phyloP scores from a whole-genome alignment of 2,888 invertebrate genomes.

The Siphonodentalium dalli region DNA sequence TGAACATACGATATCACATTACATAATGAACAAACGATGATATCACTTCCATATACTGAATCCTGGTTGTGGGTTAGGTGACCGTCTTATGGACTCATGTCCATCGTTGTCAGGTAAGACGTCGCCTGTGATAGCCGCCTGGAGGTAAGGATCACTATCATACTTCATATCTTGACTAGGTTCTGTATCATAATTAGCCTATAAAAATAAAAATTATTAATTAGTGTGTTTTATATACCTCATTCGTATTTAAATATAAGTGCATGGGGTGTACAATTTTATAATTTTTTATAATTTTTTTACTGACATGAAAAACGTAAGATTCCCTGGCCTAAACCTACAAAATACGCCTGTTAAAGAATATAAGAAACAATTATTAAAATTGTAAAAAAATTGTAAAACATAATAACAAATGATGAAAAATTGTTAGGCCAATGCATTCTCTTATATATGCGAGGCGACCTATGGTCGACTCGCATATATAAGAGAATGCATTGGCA shows the following conservation, averaged over 20 bases:
- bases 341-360: too few relatives aligned
- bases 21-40: too few relatives aligned
- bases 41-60: slow-evolving; percentile 42
- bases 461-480: too few relatives aligned
- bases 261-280: background rate
- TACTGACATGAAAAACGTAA: background rate
- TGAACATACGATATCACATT: too few relatives aligned
- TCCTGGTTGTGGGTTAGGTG: slow-evolving; percentile 27
- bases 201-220: slow-evolving; percentile 1
- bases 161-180: slow-evolving; percentile 36
- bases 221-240: background rate
- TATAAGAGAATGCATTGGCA: too few relatives aligned
- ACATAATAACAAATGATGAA: too few relatives aligned
- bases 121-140: slow-evolving; percentile 49
- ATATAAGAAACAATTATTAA: too few relatives aligned
- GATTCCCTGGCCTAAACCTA: background rate
- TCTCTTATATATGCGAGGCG: too few relatives aligned
- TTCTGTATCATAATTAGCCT: slow-evolving; percentile 43
- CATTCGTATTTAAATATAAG: background rate
- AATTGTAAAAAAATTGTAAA: too few relatives aligned
- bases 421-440: too few relatives aligned
- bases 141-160: slow-evolving; percentile 43
- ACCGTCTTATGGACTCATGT: background rate
- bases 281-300: background rate
- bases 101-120: slow-evolving; percentile 46